Evolutionary conservation across 2,797 vertebrate species (phyloP).

Genomic region (Rhabdophis nuchalis): DNA sequence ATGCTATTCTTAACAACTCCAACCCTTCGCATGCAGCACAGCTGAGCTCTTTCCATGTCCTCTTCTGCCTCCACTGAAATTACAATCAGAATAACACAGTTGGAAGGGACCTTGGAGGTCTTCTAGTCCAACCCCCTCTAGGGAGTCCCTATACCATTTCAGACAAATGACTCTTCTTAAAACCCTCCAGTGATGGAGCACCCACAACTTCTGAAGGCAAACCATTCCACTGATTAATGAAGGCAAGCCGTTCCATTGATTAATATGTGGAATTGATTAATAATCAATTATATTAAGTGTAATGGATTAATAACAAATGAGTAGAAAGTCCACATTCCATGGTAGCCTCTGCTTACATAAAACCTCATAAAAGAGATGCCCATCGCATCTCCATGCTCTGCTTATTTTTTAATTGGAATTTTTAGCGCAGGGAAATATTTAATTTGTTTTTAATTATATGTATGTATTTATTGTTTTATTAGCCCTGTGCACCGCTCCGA

Average conservation of each 20-base stretch:
- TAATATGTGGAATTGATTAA: not conserved
- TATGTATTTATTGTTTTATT: too few relatives aligned
- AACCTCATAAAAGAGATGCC: not conserved
- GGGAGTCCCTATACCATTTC: not conserved
- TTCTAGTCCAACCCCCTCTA: not conserved
- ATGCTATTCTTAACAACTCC: not conserved
- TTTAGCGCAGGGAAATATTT: too few relatives aligned
- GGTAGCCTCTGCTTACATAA: not conserved
- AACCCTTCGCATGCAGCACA: not conserved
- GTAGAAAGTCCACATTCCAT: not conserved
- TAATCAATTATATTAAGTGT: not conserved
- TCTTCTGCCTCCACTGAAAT: not conserved
- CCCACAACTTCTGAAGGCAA: not conserved
- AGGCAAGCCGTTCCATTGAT: not conserved
- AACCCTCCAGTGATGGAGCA: not conserved
- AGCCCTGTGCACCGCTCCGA: too few relatives aligned
- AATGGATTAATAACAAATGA: not conserved
- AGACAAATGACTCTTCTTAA: not conserved
- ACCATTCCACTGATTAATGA: not conserved
- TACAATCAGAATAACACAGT: not conserved
- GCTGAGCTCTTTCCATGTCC: not conserved
- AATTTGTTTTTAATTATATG: too few relatives aligned
- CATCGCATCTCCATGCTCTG: not conserved
- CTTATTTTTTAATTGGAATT: too few relatives aligned
- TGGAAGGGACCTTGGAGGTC: not conserved